These are phyloP conservation scores for Phanerotoma sp. DNA, from an alignment of 2,888 invertebrate species.

Conservation along the genomic window DNA sequence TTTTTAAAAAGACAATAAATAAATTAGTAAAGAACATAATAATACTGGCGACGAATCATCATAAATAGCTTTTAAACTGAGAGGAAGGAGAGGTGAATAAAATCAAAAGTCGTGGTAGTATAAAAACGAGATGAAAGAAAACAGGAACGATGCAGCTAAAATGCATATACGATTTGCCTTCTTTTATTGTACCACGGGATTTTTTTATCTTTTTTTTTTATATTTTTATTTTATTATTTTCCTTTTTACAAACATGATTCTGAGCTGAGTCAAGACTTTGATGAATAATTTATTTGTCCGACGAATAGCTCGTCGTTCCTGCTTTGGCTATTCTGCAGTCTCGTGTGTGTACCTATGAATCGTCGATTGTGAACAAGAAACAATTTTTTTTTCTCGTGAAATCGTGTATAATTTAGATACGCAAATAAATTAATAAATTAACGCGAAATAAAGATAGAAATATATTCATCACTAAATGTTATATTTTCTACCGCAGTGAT, in stretches of 20 bases:
- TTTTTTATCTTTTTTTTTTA: slow-evolving; percentile 26
- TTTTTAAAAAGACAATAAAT: slow-evolving; percentile 41
- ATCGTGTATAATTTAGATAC: not conserved
- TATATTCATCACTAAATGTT: not conserved
- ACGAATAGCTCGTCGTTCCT: slow-evolving; percentile 7
- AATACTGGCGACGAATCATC: slow-evolving; percentile 30
- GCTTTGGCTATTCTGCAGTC: slow-evolving; percentile 12
- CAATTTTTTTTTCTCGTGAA: slow-evolving; percentile 8
- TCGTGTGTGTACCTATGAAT: slow-evolving; percentile 10
- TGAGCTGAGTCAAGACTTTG: slow-evolving; percentile 5
- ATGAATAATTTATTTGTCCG: slow-evolving; percentile 11
- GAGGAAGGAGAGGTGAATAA: slow-evolving; percentile 52
- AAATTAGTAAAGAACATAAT: slow-evolving; percentile 41
- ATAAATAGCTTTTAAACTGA: slow-evolving; percentile 52
- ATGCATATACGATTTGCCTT: slow-evolving; percentile 10
- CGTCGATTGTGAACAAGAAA: not conserved
- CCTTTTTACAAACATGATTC: slow-evolving; percentile 12
- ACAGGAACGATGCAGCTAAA: slow-evolving; percentile 12
- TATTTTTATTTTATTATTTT: slow-evolving; percentile 18
- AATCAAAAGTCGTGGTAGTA: slow-evolving; percentile 19
- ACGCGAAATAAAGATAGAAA: too few relatives aligned
- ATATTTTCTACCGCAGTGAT: not conserved
- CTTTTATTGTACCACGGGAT: slow-evolving; percentile 1
- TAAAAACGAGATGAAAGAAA: slow-evolving; percentile 12
- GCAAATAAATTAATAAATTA: too few relatives aligned